These are phyloP conservation scores for Scaptomyza flava DNA, from an alignment of 2,888 invertebrate genomes.

Conservation along the genomic window DNA sequence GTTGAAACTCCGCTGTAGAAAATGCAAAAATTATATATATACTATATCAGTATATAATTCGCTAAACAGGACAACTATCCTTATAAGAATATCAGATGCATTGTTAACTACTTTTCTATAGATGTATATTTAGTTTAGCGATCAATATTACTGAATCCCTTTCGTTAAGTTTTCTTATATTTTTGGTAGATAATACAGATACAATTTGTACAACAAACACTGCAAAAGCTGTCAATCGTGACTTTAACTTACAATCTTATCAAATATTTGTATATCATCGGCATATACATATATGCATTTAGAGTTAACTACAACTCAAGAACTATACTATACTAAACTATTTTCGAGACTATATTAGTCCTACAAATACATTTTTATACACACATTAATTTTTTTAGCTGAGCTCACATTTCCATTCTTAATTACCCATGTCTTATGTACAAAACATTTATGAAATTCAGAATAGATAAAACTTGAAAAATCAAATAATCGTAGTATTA, in stretches of 20 bases:
- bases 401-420: neutral
- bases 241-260: conserved; percentile 1
- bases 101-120: conserved; percentile 7
- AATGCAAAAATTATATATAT: conserved; percentile 54
- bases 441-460: conserved; percentile 2
- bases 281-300: conserved; percentile 1
- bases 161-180: neutral
- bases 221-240: conserved; percentile 21
- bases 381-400: conserved; percentile 15
- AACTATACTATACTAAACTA: conserved; percentile 6
- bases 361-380: conserved; percentile 21
- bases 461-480: neutral
- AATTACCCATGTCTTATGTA: neutral
- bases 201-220: conserved; percentile 41
- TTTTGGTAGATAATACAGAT: conserved; percentile 30
- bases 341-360: conserved; percentile 6
- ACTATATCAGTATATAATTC: conserved; percentile 16
- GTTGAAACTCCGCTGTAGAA: conserved; percentile 63
- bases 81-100: conserved; percentile 3
- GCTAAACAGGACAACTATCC: conserved; percentile 13
- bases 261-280: neutral
- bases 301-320: conserved; percentile 7
- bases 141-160: conserved; percentile 5
- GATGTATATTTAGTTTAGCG: conserved; percentile 8
- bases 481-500: too few species aligned